Conservation (phyloP, 2,888 invertebrate genomes). For the Macrosoma leucophasiata region DNA sequence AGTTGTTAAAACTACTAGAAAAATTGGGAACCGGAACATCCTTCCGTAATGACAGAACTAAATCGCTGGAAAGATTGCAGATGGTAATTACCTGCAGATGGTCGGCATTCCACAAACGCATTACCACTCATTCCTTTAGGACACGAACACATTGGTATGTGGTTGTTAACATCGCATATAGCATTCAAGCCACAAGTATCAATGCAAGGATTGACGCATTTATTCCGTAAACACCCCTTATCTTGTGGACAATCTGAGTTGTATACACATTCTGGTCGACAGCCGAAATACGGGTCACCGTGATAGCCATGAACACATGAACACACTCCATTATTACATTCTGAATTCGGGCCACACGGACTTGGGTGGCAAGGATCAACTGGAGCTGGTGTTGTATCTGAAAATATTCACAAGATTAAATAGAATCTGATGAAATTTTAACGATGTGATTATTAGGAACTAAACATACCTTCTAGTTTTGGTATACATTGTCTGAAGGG, state of each 20-base stretch:
- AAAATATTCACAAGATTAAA: slow-evolving; percentile 18
- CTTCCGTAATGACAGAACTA: too few relatives aligned
- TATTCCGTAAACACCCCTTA: slow-evolving; percentile 80
- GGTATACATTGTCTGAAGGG: slow-evolving; percentile 80
- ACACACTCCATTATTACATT: slow-evolving; percentile 75
- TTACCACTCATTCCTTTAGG: slow-evolving; percentile 80
- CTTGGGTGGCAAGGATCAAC: slow-evolving; percentile 76
- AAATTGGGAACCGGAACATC: too few relatives aligned
- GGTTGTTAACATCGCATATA: slow-evolving; percentile 81
- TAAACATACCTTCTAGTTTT: slow-evolving; percentile 58
- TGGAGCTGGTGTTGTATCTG: slow-evolving; percentile 35
- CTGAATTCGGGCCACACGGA: slow-evolving; percentile 79
- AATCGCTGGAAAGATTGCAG: too few relatives aligned
- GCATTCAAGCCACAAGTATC: slow-evolving; percentile 83
- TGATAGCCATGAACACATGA: slow-evolving; percentile 77
- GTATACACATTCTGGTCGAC: slow-evolving; percentile 82
- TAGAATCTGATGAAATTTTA: not conserved
- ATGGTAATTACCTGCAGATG: slow-evolving; percentile 65
- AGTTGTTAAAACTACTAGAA: too few relatives aligned
- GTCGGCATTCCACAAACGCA: slow-evolving; percentile 78
- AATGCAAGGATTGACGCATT: slow-evolving; percentile 83
- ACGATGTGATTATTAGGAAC: not conserved
- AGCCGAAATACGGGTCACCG: slow-evolving; percentile 81
- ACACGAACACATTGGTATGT: slow-evolving; percentile 82
- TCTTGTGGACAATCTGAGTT: slow-evolving; percentile 80